Percentiles rank a stretch among this genome's conserved stretches.
phyloP scores from a whole-genome alignment of 2,113 vertebrate genomes.

The Microcebus lehilahytsara region DNA sequence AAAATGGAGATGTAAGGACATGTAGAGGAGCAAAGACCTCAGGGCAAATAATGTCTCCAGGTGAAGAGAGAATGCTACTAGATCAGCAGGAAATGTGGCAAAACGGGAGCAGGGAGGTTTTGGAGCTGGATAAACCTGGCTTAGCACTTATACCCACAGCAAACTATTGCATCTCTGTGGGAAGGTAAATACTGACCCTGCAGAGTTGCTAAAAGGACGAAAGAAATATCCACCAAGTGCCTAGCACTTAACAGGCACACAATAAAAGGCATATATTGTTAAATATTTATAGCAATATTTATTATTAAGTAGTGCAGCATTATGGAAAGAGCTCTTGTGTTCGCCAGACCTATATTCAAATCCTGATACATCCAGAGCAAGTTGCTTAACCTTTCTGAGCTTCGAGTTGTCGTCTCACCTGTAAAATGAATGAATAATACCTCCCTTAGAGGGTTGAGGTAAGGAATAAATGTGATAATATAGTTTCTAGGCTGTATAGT shows the following conservation, averaged over 20 bases:
- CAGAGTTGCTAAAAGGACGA: neutral
- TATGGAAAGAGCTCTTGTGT: neutral
- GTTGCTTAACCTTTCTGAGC: conserved; percentile 2
- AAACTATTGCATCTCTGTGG: neutral
- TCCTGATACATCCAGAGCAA: neutral
- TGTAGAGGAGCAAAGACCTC: neutral
- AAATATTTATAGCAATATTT: neutral
- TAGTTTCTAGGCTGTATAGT: neutral
- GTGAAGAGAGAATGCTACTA: neutral
- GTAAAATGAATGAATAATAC: conserved; percentile 26
- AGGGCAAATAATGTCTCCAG: neutral
- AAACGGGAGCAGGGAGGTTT: neutral
- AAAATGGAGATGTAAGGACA: neutral
- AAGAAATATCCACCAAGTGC: conserved; percentile 1
- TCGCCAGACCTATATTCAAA: neutral
- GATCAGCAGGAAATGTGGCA: neutral
- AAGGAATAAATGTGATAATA: neutral
- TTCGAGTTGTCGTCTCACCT: neutral
- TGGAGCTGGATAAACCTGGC: neutral
- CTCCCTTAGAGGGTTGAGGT: neutral
- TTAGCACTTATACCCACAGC: neutral
- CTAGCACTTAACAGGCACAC: neutral
- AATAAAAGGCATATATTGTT: neutral
- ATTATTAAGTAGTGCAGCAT: neutral
- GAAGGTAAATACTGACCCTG: neutral